Evolutionary conservation across 2,888 invertebrate genomes (phyloP), one percentile per base, ranked within the genome.

Genomic region (Myopa testacea): DNA sequence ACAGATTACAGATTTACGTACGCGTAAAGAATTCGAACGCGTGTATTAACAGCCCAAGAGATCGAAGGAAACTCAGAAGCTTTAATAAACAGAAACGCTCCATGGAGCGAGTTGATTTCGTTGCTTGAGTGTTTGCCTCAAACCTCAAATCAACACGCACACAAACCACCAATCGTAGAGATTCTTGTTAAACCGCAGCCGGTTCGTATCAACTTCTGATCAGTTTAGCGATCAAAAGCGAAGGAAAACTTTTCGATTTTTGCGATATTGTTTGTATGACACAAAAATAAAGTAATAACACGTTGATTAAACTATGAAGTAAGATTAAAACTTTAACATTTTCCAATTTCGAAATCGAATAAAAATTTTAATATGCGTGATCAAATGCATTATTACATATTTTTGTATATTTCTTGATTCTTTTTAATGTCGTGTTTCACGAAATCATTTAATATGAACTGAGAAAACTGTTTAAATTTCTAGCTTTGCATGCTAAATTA

Each of bases 401-500:
- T 40, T 40, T 16, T 16, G 14, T 67, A 40, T 8, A 34, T 67
- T 67, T 40, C 7, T 55, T 45, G 10, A 10, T 45, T 16, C 55
- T n/a, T 4, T 70, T 55, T 19, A 34, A 55, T 26, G 14, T 37
- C 6, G 40, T 19, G 14, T 67, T 75, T 67, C 67, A 38, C 68
- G 55, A 37, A 52, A 68, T 40, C 58, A 26, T 7, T 75, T 52
- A 68, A 55, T 63, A 16, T 55, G 4, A 52, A 10, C 34, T 63
- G 50, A 65, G 34, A 34, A 52, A 74, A 67, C 52, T 75, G 65
- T 67, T 75, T 45, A 67, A 75, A 75, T 52, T 65, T 75, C 67
- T 75, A 75, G 75, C 55, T 75, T 75, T 75, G 68, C 68, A 68
- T 68, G 67, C 55, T 67, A 50, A 69, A 40, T 69, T 45, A 19